A percentile compares a stretch with the other conserved stretches of the same genome.
Conservation (phyloP, 2,113 vertebrate genomes). For the Pluvialis apricaria region DNA sequence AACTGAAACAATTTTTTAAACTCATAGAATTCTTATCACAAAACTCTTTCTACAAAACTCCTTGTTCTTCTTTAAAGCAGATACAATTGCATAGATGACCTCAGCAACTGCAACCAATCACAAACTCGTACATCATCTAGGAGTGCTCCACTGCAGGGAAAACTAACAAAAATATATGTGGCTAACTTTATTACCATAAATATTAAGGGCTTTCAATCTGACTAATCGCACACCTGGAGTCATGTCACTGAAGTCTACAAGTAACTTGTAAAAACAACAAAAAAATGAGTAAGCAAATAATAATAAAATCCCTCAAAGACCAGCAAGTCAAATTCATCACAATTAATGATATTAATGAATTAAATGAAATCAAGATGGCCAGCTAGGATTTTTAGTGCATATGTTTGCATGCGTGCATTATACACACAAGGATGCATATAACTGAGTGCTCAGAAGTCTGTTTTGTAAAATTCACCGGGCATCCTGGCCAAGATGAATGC, state of each 20-base stretch:
- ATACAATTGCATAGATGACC: neutral
- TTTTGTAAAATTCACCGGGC: neutral
- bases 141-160: neutral
- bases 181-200: neutral
- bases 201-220: neutral
- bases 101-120: neutral
- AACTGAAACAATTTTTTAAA: neutral
- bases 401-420: neutral
- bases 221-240: neutral
- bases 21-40: neutral
- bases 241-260: neutral
- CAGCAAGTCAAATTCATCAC: neutral
- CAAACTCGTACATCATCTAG: neutral
- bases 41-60: neutral
- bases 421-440: neutral
- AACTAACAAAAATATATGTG: neutral
- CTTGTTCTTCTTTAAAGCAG: neutral
- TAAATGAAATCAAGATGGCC: neutral
- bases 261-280: neutral
- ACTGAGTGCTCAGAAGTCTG: neutral
- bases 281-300: neutral
- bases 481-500: neutral
- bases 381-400: neutral
- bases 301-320: neutral
- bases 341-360: neutral